Conservation (phyloP, 2,113 vertebrate genomes). For the Clinocottus analis region DNA sequence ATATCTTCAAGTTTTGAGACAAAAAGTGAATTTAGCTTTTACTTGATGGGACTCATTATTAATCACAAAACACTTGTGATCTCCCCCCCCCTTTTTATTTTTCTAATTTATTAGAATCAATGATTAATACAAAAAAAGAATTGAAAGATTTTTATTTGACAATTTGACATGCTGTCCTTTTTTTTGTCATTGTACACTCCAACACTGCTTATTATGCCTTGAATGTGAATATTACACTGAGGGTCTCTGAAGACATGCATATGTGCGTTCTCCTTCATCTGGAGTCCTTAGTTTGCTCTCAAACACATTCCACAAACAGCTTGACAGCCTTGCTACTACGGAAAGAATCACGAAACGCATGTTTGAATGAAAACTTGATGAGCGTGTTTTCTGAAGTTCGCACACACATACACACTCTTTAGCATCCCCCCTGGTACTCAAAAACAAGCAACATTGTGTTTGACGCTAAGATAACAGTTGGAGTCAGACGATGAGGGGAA, state of each 20-base stretch:
- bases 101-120: background rate
- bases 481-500: constrained; percentile 2
- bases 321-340: constrained; percentile 18
- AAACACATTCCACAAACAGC: background rate
- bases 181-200: background rate
- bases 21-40: background rate
- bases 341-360: constrained; percentile 55
- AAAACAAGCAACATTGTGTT: constrained; percentile 35
- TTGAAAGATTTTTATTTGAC: background rate
- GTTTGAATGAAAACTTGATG: constrained; percentile 65
- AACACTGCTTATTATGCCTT: background rate
- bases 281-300: background rate
- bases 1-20: background rate
- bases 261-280: background rate
- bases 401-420: constrained; percentile 24
- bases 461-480: constrained; percentile 23
- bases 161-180: background rate
- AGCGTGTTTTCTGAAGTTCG: background rate
- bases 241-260: background rate
- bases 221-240: too few relatives aligned
- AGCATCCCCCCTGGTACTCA: constrained; percentile 28
- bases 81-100: too few relatives aligned
- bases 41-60: background rate
- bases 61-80: too few relatives aligned
- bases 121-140: background rate